Evolutionary conservation across 2,797 vertebrate genomes (phyloP).

Genomic region (Molossus molossus): DNA sequence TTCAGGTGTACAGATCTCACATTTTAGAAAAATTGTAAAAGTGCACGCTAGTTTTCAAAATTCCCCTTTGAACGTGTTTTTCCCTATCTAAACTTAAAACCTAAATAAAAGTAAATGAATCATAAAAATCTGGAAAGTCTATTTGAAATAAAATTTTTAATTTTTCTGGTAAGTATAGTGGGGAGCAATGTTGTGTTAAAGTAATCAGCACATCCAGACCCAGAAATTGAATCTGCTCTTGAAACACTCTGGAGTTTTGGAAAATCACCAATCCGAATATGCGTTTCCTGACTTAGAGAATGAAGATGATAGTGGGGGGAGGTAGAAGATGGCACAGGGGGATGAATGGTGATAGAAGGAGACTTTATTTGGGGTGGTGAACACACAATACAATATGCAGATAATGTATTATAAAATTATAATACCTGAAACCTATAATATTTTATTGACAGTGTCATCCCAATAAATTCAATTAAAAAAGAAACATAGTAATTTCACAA

Average conservation of each 20-base stretch:
- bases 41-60: slow-evolving; percentile 52
- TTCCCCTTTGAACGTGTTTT: slow-evolving; percentile 24
- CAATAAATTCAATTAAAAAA: not conserved
- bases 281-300: slow-evolving; percentile 57
- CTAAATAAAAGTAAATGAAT: slow-evolving; percentile 45
- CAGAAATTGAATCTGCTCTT: slow-evolving; percentile 41
- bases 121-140: slow-evolving; percentile 38
- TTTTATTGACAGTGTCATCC: not conserved
- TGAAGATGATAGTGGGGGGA: not conserved
- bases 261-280: not conserved
- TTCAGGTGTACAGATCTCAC: not conserved
- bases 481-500: not conserved
- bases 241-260: not conserved
- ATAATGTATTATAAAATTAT: not conserved
- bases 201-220: not conserved
- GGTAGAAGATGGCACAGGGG: not conserved
- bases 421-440: not conserved
- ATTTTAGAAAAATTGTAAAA: slow-evolving; percentile 19
- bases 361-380: not conserved
- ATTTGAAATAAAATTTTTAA: slow-evolving; percentile 54
- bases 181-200: not conserved
- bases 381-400: not conserved
- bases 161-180: slow-evolving; percentile 37
- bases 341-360: not conserved
- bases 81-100: slow-evolving; percentile 24